Base-by-base conservation (phyloP, 2,113 vertebrate genomes). In the Nycticorax nycticorax region DNA sequence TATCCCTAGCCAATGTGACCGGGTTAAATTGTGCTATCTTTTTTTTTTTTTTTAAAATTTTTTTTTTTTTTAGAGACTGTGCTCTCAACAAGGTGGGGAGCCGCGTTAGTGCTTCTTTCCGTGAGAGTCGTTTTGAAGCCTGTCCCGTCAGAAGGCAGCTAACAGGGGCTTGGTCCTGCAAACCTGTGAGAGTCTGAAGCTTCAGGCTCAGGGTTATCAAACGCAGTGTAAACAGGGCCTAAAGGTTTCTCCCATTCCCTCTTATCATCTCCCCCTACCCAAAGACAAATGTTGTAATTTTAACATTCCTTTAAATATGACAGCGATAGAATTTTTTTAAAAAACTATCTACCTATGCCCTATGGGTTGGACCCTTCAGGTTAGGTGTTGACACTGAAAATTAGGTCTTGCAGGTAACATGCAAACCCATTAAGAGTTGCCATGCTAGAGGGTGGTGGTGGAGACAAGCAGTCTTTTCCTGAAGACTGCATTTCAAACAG, bases 301-400 rank as follows among this genome's bases (percentile, higher is more conserved):
- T 77, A 95, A 93, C 92, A 97, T 96, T 97, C 82, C 91, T 88
- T 96, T 95, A 87, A 96, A 93, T 89, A 94, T 45, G 60, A 95
- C 69, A 93, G 76, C 0, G 1, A 95, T 94, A 92, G 39, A 62
- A 14, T 27, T 69, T 37, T 60, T 37, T 71, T 41, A 18, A 53
- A 47, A 91, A 71, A 5, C n/a, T 95, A 92, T 63, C 94, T 96
- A 95, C 91, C 91, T 92, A 91, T 88, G 89, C 69, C 91, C 94
- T 95, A 93, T 0, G 5, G 94, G 94, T 96, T 97, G 96, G 95
- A 96, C 91, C 94, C 81, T 91, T 97, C 91, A 95, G 95, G 92
- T 97, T 97, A 97, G 91, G 94, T 94, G 94, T 87, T 96, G 96
- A 96, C 87, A 73, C 92, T 87, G 87, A 91, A 94, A 96, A 95